phyloP scores from a whole-genome alignment of 2,888 invertebrate genomes.

The Omphaloscelis lunosa region DNA sequence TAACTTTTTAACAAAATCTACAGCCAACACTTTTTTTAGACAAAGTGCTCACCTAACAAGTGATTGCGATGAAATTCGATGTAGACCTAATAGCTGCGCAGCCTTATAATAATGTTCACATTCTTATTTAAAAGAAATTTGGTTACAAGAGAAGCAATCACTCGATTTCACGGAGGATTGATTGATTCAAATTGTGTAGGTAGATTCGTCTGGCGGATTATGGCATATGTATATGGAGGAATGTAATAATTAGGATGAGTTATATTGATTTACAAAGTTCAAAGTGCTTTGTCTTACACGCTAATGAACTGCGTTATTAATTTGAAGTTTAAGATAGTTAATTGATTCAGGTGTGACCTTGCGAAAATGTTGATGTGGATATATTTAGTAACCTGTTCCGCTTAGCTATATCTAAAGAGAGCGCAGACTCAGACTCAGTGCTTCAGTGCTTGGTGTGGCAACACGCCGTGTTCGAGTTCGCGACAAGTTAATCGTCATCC shows the following conservation, averaged over 20 bases:
- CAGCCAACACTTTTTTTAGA: not conserved
- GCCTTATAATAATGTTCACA: constrained; percentile 11
- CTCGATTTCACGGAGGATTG: constrained; percentile 36
- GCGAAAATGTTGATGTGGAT: too few relatives aligned
- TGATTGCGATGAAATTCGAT: constrained; percentile 13
- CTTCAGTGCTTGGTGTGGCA: too few relatives aligned
- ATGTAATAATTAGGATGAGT: constrained; percentile 3
- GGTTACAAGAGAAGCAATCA: constrained; percentile 49
- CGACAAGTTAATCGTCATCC: too few relatives aligned
- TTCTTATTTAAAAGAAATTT: constrained; percentile 46
- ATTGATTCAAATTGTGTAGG: constrained; percentile 37
- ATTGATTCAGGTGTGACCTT: too few relatives aligned
- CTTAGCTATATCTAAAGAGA: too few relatives aligned
- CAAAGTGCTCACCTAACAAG: not conserved
- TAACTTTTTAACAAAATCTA: not conserved
- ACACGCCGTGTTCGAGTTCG: too few relatives aligned
- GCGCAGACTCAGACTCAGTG: too few relatives aligned
- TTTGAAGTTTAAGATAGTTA: too few relatives aligned
- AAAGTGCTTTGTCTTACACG: not conserved
- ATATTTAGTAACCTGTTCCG: too few relatives aligned
- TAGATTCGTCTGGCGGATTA: not conserved
- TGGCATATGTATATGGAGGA: not conserved
- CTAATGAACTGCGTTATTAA: not conserved
- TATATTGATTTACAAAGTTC: not conserved
- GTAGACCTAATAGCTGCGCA: constrained; percentile 2